These are phyloP conservation scores for Zaprionus obscuricornis DNA, from an alignment of 2,888 invertebrate species.

Conservation along the genomic window DNA sequence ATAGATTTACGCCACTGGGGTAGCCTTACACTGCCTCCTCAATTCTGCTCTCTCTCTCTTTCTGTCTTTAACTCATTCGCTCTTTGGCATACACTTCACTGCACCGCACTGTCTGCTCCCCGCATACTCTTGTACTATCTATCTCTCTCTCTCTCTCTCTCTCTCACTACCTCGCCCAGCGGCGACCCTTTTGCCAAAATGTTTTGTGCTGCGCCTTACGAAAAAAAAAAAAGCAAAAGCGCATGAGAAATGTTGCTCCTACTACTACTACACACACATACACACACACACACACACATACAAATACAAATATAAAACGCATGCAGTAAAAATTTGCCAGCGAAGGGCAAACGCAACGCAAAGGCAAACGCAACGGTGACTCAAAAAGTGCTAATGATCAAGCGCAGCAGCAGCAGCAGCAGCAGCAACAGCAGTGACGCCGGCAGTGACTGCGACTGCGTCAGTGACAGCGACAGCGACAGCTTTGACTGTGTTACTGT, in stretches of 20 bases:
- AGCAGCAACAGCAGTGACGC: not conserved
- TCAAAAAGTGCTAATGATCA: slow-evolving; percentile 65
- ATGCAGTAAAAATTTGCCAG: no score
- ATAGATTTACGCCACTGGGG: no score
- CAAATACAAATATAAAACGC: slow-evolving; percentile 26
- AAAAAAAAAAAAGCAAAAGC: no score
- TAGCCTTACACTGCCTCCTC: no score
- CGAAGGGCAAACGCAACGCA: slow-evolving; percentile 52
- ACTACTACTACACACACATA: slow-evolving; percentile 18
- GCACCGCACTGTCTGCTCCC: no score
- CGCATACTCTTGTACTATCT: not conserved
- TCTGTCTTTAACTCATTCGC: no score
- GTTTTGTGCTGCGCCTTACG: slow-evolving; percentile 11
- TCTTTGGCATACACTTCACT: no score
- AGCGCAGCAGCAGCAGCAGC: no score
- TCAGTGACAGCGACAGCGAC: slow-evolving; percentile 11
- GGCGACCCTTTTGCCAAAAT: slow-evolving; percentile 5
- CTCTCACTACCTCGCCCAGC: not conserved
- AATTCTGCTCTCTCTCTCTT: no score
- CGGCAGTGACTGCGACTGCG: not conserved
- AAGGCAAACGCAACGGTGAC: slow-evolving; percentile 19
- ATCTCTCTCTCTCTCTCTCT: no score
- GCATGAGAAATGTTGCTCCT: slow-evolving; percentile 35
- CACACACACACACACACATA: not conserved
- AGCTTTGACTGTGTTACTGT: slow-evolving; percentile 25